phyloP scores from a whole-genome alignment of 1,140 invertebrate species.

The Condylostylus longicornis region DNA sequence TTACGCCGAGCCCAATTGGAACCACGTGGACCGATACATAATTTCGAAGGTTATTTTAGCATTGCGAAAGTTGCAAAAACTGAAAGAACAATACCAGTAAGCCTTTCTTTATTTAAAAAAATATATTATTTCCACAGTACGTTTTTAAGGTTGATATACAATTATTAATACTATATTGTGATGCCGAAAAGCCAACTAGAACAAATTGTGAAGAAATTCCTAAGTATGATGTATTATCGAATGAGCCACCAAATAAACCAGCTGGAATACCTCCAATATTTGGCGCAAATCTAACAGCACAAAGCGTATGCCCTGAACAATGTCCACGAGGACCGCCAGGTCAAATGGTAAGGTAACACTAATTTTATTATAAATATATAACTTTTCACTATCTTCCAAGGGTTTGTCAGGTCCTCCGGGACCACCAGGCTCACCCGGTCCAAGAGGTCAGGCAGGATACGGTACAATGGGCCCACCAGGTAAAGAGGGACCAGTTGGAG shows the following conservation, averaged over 20 bases:
- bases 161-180: conserved; percentile 66
- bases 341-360: conserved; percentile 36
- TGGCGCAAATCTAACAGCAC: background rate
- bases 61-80: conserved; percentile 44
- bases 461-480: conserved; percentile 24
- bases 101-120: conserved; percentile 11
- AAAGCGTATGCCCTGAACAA: conserved; percentile 23
- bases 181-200: conserved; percentile 50
- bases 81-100: conserved; percentile 46
- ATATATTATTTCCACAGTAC: background rate
- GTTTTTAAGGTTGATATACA: conserved; percentile 55
- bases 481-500: background rate
- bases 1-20: conserved; percentile 31
- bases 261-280: conserved; percentile 3
- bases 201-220: conserved; percentile 53
- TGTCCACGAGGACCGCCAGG: conserved; percentile 46
- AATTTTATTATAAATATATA: conserved; percentile 8
- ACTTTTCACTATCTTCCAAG: conserved; percentile 3
- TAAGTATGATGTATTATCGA: conserved; percentile 1
- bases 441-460: conserved; percentile 23
- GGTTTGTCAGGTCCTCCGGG: conserved; percentile 22
- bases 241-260: background rate
- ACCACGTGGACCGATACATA: conserved; percentile 43
- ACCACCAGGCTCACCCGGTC: conserved; percentile 17
- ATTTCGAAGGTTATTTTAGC: conserved; percentile 46